Conservation (phyloP, 2,797 vertebrate genomes). For the Lacerta bilineata region DNA sequence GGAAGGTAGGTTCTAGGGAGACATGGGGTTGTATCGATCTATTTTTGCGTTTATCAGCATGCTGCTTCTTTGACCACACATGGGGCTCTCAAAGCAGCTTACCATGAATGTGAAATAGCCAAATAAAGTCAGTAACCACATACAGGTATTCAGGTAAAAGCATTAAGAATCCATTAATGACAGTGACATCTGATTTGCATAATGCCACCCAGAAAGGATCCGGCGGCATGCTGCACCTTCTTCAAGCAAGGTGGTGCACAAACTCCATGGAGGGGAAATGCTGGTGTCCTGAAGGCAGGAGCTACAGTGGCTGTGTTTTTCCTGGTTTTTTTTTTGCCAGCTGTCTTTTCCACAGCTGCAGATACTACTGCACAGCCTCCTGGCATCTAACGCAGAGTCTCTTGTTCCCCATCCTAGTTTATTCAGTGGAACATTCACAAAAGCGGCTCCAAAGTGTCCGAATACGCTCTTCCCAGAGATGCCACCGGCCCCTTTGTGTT, state of each 20-base stretch:
- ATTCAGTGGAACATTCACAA: constrained; percentile 99
- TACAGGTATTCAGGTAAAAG: background rate
- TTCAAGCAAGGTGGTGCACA: background rate
- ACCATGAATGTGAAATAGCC: background rate
- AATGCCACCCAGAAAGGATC: background rate
- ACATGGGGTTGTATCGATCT: background rate
- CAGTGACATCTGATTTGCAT: background rate
- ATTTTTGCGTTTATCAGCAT: background rate
- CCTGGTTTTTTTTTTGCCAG: background rate
- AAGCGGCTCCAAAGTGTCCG: constrained; percentile 92
- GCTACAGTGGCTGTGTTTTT: background rate
- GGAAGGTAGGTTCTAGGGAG: constrained; percentile 85
- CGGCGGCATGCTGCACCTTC: background rate
- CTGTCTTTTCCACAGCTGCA: background rate
- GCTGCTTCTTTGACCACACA: background rate
- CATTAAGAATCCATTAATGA: background rate
- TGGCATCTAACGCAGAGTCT: background rate
- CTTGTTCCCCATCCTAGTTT: constrained; percentile 81
- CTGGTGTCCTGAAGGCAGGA: background rate
- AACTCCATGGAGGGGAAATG: background rate
- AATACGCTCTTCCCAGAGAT: constrained; percentile 87
- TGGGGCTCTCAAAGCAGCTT: background rate
- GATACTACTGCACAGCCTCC: background rate
- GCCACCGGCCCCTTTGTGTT: constrained; percentile 94
- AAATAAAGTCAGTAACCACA: background rate